Evolutionary conservation across 2,797 vertebrate genomes (phyloP).

Genomic region (Macropodus opercularis): DNA sequence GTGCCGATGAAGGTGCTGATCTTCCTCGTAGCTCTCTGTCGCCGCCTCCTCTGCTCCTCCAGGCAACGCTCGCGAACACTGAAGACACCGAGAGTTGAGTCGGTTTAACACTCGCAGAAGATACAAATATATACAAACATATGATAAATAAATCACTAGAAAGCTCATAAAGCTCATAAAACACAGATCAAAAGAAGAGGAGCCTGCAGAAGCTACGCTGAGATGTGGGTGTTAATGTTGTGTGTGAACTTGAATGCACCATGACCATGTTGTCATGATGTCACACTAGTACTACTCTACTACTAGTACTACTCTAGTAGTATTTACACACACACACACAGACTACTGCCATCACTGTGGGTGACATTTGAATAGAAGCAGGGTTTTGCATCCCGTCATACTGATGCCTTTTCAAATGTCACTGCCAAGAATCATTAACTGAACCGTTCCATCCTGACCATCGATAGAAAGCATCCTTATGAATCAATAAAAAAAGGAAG

Average conservation of each 20-base stretch:
- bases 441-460: neutral
- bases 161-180: neutral
- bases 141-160: too few relatives aligned
- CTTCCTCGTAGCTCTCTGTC: slow-evolving; percentile 93
- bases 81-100: slow-evolving; percentile 14
- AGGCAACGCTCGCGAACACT: slow-evolving; percentile 94
- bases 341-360: slow-evolving; percentile 16
- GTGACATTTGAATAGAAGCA: slow-evolving; percentile 48
- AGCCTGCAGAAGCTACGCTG: slow-evolving; percentile 2
- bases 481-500: neutral
- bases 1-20: slow-evolving; percentile 97
- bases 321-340: neutral
- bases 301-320: too few relatives aligned
- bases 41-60: slow-evolving; percentile 90
- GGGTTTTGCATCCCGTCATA: slow-evolving; percentile 29
- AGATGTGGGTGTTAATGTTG: neutral
- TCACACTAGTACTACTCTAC: too few relatives aligned
- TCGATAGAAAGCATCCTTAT: slow-evolving; percentile 8
- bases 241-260: slow-evolving; percentile 11
- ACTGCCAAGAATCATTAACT: slow-evolving; percentile 22
- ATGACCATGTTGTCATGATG: slow-evolving; percentile 13
- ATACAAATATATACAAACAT: neutral
- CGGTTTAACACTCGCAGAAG: neutral
- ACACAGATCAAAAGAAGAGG: neutral
- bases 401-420: slow-evolving; percentile 35